Percentiles rank a stretch among this genome's conserved stretches.
phyloP scores from a whole-genome alignment of 2,888 invertebrate species.

The Abrostola tripartita region DNA sequence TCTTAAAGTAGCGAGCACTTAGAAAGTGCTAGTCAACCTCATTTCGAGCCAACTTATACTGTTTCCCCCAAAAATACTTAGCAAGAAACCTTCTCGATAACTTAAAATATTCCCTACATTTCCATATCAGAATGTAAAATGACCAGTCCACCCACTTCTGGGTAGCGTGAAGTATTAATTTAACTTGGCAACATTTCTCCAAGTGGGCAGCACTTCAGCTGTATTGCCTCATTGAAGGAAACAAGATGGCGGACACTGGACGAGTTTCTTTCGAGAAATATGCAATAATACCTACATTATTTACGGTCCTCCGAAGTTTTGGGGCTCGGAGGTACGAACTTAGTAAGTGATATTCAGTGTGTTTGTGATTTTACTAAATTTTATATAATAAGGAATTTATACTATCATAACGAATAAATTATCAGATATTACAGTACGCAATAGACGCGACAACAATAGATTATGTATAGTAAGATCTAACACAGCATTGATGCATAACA shows the following conservation, averaged over 20 bases:
- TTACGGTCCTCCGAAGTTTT: constrained; percentile 61
- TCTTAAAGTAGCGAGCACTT: background rate
- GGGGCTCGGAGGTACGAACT: constrained; percentile 24
- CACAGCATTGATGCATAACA: too few relatives aligned
- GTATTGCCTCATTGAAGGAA: constrained; percentile 63
- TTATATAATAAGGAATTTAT: too few relatives aligned
- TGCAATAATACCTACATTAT: constrained; percentile 75
- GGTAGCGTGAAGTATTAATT: constrained; percentile 60
- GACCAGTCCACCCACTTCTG: constrained; percentile 51
- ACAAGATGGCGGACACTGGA: constrained; percentile 68
- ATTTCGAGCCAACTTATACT: background rate
- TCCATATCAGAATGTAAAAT: constrained; percentile 46
- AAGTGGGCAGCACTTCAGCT: constrained; percentile 60
- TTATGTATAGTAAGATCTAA: too few relatives aligned
- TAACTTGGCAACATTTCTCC: constrained; percentile 59
- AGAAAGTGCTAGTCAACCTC: background rate
- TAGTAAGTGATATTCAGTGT: too few relatives aligned
- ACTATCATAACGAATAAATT: too few relatives aligned
- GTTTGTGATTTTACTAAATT: too few relatives aligned
- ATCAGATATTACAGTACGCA: too few relatives aligned
- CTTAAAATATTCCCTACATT: constrained; percentile 25
- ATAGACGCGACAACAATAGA: too few relatives aligned
- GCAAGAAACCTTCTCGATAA: constrained; percentile 23
- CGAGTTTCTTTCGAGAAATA: constrained; percentile 73
- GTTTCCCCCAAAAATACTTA: background rate